Evolutionary conservation across 2,888 invertebrate species (phyloP), one percentile per base, ranked within the genome.

Genomic region (Holacanthella duospinosa): DNA sequence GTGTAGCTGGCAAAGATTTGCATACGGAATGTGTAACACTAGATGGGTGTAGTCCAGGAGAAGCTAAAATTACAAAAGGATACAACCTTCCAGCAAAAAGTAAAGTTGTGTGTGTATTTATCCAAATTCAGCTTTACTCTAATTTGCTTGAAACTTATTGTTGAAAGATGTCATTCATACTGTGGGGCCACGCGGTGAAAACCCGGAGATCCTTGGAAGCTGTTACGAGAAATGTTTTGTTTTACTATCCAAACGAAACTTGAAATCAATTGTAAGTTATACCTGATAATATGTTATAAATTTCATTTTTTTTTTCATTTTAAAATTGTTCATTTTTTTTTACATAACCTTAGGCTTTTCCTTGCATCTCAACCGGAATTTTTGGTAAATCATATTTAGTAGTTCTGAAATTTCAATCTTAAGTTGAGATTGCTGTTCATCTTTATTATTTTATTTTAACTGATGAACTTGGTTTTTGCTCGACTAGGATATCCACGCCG

Each of bases 161-260:
- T n/a, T n/a, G n/a, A n/a, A 79, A 91, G 91, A 89, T 80, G 84
- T 93, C 0, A 89, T 93, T 69, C 91, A 92, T 75, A 91, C 93
- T 6, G 93, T 93, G 24, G 93, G 93, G 0, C 93, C 93, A 1
- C 82, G 82, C 74, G 87, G 88, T 55, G 86, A 87, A 66, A 83
- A 86, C 2, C 82, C 84, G 4, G 77, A 80, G 0, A 78, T 81
- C 54, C 80, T 93, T 4, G 76, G 79, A 61, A 81, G 82, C 0
- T 89, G 90, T 75, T 93, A 93, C 75, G 78, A 80, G 61, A 85
- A 83, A 24, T 83, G 85, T 74, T 78, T 93, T 0, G 76, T 82
- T 0, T 68, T 85, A 21, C 81, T 82, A 61, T 74, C 78, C 19
- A 77, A 82, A 29, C 80, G 86, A 67, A 77, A 82, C 1, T 73